These are phyloP conservation scores for Hydrochoerus hydrochaeris DNA, from an alignment of 2,113 vertebrate species.

Conservation along the genomic window DNA sequence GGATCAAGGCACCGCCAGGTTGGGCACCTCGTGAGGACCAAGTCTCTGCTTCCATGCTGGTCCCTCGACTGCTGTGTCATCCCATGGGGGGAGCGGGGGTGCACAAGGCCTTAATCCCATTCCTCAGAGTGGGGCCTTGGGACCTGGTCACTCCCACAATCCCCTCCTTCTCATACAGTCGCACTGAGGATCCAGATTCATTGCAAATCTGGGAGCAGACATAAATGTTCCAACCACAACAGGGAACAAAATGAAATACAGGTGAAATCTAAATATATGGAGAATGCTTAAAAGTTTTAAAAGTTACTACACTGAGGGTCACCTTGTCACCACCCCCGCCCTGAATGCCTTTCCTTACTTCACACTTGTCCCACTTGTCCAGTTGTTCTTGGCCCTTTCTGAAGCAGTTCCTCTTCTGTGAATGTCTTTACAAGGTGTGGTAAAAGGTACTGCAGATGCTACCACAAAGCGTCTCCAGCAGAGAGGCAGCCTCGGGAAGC, in stretches of 20 bases:
- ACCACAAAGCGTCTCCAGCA: background rate
- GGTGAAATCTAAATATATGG: background rate
- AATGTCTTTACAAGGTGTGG: background rate
- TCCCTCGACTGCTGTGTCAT: too few species aligned
- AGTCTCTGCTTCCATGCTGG: background rate
- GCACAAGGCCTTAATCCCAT: background rate
- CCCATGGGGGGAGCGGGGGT: background rate
- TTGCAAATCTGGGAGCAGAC: background rate
- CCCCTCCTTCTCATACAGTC: background rate
- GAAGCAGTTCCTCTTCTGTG: background rate
- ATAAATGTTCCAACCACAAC: background rate
- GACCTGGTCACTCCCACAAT: too few species aligned
- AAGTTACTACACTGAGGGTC: background rate
- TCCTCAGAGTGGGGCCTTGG: background rate
- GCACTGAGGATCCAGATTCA: background rate
- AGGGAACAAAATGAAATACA: background rate
- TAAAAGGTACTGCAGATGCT: background rate
- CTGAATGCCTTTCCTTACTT: background rate
- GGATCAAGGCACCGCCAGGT: too few species aligned
- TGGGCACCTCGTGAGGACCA: background rate
- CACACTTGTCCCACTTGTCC: background rate
- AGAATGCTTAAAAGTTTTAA: background rate
- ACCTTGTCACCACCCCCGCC: background rate
- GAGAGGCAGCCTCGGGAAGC: background rate
- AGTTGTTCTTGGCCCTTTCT: background rate